These are phyloP conservation scores for Mesoclemmys tuberculata DNA, from an alignment of 2,113 vertebrate species.

Conservation along the genomic window DNA sequence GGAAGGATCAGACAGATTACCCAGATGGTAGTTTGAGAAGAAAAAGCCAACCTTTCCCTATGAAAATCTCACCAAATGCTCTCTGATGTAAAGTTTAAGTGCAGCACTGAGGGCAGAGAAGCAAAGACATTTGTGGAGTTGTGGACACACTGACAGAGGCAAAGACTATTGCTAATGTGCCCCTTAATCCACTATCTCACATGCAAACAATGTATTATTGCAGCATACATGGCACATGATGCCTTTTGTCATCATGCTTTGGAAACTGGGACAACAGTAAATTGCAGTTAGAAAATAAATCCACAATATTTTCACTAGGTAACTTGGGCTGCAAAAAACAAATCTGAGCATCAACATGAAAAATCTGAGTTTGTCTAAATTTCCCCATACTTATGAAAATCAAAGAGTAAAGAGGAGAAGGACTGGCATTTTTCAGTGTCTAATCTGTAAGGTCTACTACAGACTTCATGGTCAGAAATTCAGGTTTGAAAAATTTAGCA, in stretches of 20 bases:
- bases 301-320: background rate
- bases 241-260: background rate
- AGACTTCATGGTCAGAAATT: slow-evolving; percentile 48
- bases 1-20: slow-evolving; percentile 67
- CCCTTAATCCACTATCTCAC: background rate
- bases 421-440: background rate
- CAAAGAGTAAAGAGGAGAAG: background rate
- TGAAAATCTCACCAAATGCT: slow-evolving; percentile 33
- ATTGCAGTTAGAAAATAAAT: background rate
- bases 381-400: slow-evolving; percentile 48
- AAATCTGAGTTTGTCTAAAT: background rate
- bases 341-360: slow-evolving; percentile 27
- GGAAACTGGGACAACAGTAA: background rate
- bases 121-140: background rate
- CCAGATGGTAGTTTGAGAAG: slow-evolving; percentile 59
- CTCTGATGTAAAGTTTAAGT: slow-evolving; percentile 43
- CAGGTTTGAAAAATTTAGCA: slow-evolving; percentile 56
- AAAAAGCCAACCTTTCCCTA: slow-evolving; percentile 46
- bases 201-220: background rate
- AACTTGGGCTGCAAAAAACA: slow-evolving; percentile 6
- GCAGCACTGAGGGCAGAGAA: slow-evolving; percentile 19
- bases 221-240: background rate
- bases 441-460: slow-evolving; percentile 23
- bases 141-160: background rate
- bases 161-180: background rate